Evolutionary conservation across 2,113 vertebrate species (phyloP).

Genomic region (Todiramphus saurophagus): DNA sequence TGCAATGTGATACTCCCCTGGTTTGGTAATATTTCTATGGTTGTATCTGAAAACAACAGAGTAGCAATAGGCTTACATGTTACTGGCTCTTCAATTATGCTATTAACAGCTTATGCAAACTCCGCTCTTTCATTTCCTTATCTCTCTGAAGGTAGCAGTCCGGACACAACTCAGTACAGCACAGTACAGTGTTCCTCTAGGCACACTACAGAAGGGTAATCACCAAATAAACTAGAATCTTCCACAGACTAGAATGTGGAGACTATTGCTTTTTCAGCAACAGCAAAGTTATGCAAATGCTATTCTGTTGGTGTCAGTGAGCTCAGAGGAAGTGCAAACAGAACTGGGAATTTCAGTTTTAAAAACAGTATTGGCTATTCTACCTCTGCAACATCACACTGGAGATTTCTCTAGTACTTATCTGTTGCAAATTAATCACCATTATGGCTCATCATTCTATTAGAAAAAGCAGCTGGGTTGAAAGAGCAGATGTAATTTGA

Average conservation of each 20-base stretch:
- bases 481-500: not conserved
- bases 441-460: not conserved
- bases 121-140: not conserved
- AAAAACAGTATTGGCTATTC: not conserved
- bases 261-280: not conserved
- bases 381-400: not conserved
- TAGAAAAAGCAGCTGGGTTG: not conserved
- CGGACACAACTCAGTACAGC: not conserved
- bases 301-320: not conserved
- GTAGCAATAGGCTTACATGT: not conserved
- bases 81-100: not conserved
- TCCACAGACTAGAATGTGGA: not conserved
- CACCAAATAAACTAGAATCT: not conserved
- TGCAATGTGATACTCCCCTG: not conserved
- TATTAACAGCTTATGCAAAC: not conserved
- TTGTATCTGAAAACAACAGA: not conserved
- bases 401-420: not conserved
- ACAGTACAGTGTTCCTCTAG: not conserved
- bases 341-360: not conserved
- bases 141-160: not conserved
- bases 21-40: not conserved
- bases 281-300: not conserved
- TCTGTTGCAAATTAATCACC: not conserved
- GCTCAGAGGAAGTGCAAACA: not conserved
- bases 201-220: not conserved